Evolutionary conservation across 1,140 invertebrate species (phyloP).

Genomic region (Phymorhynchus buccinoides): DNA sequence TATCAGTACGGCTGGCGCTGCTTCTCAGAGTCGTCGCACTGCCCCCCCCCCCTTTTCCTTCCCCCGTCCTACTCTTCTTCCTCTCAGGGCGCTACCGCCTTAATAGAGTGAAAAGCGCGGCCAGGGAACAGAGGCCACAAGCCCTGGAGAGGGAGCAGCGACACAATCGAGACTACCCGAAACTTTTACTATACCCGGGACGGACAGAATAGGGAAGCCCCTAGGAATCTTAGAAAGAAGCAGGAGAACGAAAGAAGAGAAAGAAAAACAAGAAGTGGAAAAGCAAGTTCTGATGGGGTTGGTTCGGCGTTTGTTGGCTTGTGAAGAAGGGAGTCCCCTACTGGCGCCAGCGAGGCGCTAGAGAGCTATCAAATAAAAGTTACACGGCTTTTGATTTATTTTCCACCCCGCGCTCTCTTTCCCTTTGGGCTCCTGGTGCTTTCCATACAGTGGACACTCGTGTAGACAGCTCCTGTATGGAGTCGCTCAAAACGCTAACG

Average conservation of each 20-base stretch:
- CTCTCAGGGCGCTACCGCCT: not conserved
- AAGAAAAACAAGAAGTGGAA: not conserved
- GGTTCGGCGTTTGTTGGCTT: not conserved
- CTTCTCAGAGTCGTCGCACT: slow-evolving; percentile 19
- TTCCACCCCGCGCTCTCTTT: slow-evolving; percentile 6
- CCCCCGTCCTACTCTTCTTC: not conserved
- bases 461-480: slow-evolving; percentile 25
- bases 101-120: slow-evolving; percentile 30
- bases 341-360: slow-evolving; percentile 30
- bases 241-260: not conserved
- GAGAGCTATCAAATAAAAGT: slow-evolving; percentile 35
- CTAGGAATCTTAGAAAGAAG: not conserved
- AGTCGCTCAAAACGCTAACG: slow-evolving; percentile 30
- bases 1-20: too few relatives aligned
- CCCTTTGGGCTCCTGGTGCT: not conserved
- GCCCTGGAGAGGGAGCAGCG: not conserved
- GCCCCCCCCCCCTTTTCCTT: slow-evolving; percentile 9
- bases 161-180: slow-evolving; percentile 21
- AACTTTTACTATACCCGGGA: not conserved
- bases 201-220: not conserved
- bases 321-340: not conserved
- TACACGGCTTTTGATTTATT: slow-evolving; percentile 41
- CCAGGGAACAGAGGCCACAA: slow-evolving; percentile 20
- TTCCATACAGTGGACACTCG: slow-evolving; percentile 5
- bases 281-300: not conserved